Conservation (phyloP, 2,113 vertebrate species). For the Psittacula cyanocephala region DNA sequence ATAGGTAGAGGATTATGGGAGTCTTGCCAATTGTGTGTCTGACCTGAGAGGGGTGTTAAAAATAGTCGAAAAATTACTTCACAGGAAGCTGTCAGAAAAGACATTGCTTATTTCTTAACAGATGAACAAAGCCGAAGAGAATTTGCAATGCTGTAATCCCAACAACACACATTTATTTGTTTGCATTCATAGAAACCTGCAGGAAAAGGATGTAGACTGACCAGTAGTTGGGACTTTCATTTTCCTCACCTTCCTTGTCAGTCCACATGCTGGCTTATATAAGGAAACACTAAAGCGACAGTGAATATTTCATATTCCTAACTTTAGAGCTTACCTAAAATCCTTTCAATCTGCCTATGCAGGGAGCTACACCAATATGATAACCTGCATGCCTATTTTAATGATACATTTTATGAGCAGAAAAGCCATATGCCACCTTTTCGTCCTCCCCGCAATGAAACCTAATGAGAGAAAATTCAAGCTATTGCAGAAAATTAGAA, state of each 20-base stretch:
- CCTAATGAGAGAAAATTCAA: constrained; percentile 55
- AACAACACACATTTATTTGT: not conserved
- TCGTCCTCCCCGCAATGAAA: constrained; percentile 34
- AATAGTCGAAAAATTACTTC: not conserved
- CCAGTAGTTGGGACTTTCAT: not conserved
- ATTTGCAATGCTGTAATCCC: not conserved
- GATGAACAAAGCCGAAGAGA: not conserved
- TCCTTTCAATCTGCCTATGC: constrained; percentile 4
- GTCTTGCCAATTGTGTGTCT: not conserved
- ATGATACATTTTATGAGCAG: constrained; percentile 31
- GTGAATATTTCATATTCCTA: not conserved
- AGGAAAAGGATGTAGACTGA: not conserved
- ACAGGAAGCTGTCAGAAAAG: not conserved
- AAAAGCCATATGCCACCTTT: constrained; percentile 40
- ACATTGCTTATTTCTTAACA: not conserved
- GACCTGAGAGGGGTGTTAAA: not conserved
- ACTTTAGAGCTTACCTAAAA: not conserved
- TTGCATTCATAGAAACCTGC: not conserved
- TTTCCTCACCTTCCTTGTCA: not conserved
- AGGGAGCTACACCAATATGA: not conserved
- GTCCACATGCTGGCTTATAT: not conserved
- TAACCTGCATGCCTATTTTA: constrained; percentile 10
- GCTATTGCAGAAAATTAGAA: constrained; percentile 18
- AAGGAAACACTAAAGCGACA: not conserved
- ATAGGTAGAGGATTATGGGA: not conserved